A percentile compares a stretch with the other conserved stretches of the same genome.
Conservation (phyloP, 1,140 invertebrate species). For the Harpegnathos saltator region DNA sequence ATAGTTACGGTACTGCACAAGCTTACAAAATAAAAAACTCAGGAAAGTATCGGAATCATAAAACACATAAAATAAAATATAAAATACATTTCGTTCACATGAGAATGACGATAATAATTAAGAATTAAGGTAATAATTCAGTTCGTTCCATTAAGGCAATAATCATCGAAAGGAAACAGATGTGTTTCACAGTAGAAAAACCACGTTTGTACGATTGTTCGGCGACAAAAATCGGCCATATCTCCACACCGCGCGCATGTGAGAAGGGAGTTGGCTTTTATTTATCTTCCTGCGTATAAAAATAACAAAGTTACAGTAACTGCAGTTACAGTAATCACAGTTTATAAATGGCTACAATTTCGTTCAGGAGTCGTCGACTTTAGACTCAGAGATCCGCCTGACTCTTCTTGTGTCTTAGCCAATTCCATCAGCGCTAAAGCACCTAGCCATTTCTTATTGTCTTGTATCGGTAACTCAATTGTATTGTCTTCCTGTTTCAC, state of each 20-base stretch:
- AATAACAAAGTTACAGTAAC: constrained; percentile 64
- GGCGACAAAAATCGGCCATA: constrained; percentile 11
- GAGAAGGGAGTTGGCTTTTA: constrained; percentile 10
- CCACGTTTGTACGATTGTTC: not conserved
- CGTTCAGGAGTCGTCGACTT: constrained; percentile 64
- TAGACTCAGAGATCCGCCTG: constrained; percentile 67
- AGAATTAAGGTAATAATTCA: no score
- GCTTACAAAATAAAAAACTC: constrained; percentile 26
- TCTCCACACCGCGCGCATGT: not conserved
- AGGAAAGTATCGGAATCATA: not conserved
- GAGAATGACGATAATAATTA: constrained; percentile 15
- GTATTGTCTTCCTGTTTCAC: constrained; percentile 78
- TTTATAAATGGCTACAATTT: constrained; percentile 81
- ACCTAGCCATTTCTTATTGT: constrained; percentile 87
- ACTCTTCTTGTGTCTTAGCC: constrained; percentile 83
- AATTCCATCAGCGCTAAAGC: constrained; percentile 90
- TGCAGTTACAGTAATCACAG: constrained; percentile 79
- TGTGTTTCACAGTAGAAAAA: constrained; percentile 30
- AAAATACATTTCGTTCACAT: no score
- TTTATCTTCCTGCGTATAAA: constrained; percentile 60
- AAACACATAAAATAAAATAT: constrained; percentile 38
- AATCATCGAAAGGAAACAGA: constrained; percentile 33
- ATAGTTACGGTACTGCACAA: constrained; percentile 9
- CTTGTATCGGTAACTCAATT: constrained; percentile 76
- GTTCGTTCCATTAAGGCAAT: no score